Base-by-base conservation (phyloP, 1,140 invertebrate genomes). In the Trichonephila clavata region DNA sequence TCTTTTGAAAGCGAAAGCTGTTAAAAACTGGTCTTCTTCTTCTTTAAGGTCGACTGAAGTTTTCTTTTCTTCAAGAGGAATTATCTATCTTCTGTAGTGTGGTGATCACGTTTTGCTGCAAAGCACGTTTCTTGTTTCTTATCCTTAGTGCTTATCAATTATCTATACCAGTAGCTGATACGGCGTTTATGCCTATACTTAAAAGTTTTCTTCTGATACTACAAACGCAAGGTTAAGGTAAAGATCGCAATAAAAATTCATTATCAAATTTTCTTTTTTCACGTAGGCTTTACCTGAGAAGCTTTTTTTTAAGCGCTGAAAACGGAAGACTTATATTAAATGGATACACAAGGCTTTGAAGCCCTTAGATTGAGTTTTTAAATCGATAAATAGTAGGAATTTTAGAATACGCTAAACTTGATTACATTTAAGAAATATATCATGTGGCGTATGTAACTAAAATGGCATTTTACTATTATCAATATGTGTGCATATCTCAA, bases 91-190 rank as follows among this genome's bases (percentile, higher is more conserved):
- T 14, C 60, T 24, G 86, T 65, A 65, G 86, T 81, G 68, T 61
- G 24, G 71, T 24, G 89, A 61, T 90, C 89, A 90, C 89, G 89
- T 90, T 81, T 60, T 27, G 57, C 89, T 61, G 39, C 24, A 59
- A 59, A 60, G 89, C 68, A 81, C 89, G 89, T 90, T 90, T 90
- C 57, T 81, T 81, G 77, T 90, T 90, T 90, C 89, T 81, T 81
- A 81, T 90, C 43, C 57, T 21, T 24, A 39, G 14, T 32, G 68
- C 89, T 90, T 90, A 90, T 90, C 89, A 81, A 81, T 81, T 61
- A 90, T 61, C 89, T 81, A 90, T 80, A 81, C 57, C 63, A 65
- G 18, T n/a, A 81, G 89, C 57, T 90, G 71, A 90, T 81, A 60
- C 32, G n/a, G 71, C 57, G 63, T 32, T 90, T 90, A 90, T 90